phyloP scores from a whole-genome alignment of 2,113 vertebrate species.

The Hirundichthys speculiger region DNA sequence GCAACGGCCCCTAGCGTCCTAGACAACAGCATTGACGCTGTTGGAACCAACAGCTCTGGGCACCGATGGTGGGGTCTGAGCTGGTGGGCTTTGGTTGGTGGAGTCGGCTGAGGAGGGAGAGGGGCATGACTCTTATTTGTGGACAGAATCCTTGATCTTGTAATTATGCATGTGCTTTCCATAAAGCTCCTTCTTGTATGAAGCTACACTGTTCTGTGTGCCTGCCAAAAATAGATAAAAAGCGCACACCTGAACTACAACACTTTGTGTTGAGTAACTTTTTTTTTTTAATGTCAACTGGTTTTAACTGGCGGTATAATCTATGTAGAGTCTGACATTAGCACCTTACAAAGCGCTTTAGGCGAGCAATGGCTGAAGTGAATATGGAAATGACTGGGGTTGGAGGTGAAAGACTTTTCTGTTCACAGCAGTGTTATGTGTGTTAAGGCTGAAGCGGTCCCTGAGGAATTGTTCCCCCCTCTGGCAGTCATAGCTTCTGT shows the following conservation, averaged over 20 bases:
- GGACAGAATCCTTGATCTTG: too few relatives aligned
- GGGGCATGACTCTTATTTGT: too few relatives aligned
- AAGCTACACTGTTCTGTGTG: background rate
- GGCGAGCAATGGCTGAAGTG: conserved; percentile 24
- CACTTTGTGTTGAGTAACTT: conserved; percentile 38
- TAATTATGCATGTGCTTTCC: conserved; percentile 23
- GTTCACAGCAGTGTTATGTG: conserved; percentile 30
- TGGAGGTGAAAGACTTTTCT: conserved; percentile 49
- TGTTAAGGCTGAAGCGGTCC: conserved; percentile 43
- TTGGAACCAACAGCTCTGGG: too few relatives aligned
- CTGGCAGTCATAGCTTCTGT: conserved; percentile 55
- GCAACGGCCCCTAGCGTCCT: too few relatives aligned
- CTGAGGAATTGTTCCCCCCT: conserved; percentile 42
- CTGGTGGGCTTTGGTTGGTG: too few relatives aligned
- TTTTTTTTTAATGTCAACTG: conserved; percentile 55
- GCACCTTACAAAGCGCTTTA: conserved; percentile 13
- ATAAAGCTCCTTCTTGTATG: conserved; percentile 6
- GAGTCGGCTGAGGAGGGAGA: too few relatives aligned
- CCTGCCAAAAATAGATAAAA: conserved; percentile 6
- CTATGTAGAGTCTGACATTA: conserved; percentile 41
- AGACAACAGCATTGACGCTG: too few relatives aligned
- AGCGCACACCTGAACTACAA: conserved; percentile 17
- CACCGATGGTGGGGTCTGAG: too few relatives aligned
- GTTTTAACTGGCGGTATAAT: conserved; percentile 41
- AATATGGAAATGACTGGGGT: conserved; percentile 48